Conservation (phyloP, 2,797 vertebrate genomes). For the Helicolenus hilgendorfi region DNA sequence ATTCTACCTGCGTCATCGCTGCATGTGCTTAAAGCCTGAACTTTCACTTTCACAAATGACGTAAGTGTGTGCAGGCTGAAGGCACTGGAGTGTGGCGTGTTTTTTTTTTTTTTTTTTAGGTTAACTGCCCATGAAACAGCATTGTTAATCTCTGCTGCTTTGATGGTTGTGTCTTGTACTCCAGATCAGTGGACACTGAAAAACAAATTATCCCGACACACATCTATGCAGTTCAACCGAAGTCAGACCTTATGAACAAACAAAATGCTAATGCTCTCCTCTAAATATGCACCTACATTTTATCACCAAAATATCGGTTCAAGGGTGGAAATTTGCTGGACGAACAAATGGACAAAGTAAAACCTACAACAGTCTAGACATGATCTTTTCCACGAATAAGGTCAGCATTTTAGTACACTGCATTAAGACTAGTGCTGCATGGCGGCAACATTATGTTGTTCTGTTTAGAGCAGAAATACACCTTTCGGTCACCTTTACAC, state of each 20-base stretch:
- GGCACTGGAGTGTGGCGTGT: constrained; percentile 9
- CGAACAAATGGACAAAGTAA: not conserved
- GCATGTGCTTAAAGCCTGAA: not conserved
- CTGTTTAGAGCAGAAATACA: constrained; percentile 21
- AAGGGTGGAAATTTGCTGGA: not conserved
- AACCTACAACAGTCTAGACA: not conserved
- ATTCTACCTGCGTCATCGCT: not conserved
- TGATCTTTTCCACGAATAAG: not conserved
- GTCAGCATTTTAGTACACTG: constrained; percentile 31
- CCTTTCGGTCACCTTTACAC: constrained; percentile 35
- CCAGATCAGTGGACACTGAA: constrained; percentile 54
- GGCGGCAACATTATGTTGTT: not conserved
- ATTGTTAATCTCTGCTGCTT: constrained; percentile 75
- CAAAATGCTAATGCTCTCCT: not conserved
- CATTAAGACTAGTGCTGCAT: constrained; percentile 17
- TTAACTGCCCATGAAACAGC: constrained; percentile 73
- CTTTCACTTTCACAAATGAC: not conserved
- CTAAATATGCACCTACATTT: not conserved
- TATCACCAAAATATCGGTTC: not conserved
- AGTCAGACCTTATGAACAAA: constrained; percentile 1
- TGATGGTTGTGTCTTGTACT: constrained; percentile 60
- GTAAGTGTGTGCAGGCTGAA: not conserved
- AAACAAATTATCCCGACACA: constrained; percentile 55
- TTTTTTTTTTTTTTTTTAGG: constrained; percentile 30
- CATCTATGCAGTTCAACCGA: constrained; percentile 48